Evolutionary conservation across 2,113 vertebrate species (phyloP).

Genomic region (Bothrops jararaca): DNA sequence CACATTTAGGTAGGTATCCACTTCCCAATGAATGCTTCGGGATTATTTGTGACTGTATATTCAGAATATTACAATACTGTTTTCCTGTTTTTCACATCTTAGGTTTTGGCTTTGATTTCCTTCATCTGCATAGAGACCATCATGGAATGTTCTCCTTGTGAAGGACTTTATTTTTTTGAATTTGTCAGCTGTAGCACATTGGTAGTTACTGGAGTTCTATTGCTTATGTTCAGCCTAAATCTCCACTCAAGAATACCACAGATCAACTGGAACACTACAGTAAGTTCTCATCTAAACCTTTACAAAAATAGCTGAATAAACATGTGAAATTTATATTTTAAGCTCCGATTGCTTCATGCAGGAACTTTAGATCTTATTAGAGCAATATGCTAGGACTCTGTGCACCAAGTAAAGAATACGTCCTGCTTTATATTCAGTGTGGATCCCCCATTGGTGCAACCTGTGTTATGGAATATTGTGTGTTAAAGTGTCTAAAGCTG

Average conservation of each 20-base stretch:
- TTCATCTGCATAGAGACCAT: constrained; percentile 98
- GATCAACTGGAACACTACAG: constrained; percentile 95
- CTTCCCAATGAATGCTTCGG: constrained; percentile 60
- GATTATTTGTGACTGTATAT: constrained; percentile 61
- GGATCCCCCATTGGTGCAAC: constrained; percentile 6
- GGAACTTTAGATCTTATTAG: not conserved
- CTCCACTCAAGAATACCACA: constrained; percentile 90
- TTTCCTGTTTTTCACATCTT: constrained; percentile 57
- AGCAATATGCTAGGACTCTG: not conserved
- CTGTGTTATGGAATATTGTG: constrained; percentile 24
- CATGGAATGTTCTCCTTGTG: constrained; percentile 91
- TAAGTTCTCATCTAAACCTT: constrained; percentile 65
- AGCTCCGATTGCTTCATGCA: not conserved
- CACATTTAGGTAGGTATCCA: constrained; percentile 53
- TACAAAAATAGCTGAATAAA: constrained; percentile 27
- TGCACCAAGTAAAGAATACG: not conserved
- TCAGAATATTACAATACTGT: constrained; percentile 57
- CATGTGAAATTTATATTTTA: not conserved
- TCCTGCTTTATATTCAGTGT: not conserved
- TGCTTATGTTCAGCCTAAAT: constrained; percentile 90
- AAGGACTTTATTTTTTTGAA: constrained; percentile 96
- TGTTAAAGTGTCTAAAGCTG: constrained; percentile 22
- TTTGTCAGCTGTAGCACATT: constrained; percentile 96
- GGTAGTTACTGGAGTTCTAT: constrained; percentile 88
- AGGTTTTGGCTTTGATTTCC: constrained; percentile 86